Percentiles rank a stretch among this genome's conserved stretches.
Evolutionary conservation across 2,888 invertebrate genomes (phyloP).

Genomic region (Drosophila meridiana): DNA sequence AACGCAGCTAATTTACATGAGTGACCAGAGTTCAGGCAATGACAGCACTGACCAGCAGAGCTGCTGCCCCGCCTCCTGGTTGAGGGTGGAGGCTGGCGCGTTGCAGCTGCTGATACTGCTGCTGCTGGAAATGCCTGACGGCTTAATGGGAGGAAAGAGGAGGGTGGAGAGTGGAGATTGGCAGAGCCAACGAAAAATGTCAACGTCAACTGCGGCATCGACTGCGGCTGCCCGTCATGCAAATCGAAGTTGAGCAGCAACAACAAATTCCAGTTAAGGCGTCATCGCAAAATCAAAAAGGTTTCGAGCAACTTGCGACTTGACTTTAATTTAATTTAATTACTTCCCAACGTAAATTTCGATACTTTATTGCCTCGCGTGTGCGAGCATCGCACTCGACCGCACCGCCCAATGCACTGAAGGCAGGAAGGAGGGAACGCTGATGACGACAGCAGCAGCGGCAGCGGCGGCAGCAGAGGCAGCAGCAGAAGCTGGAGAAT

Average conservation of each 20-base stretch:
- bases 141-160: slow-evolving; percentile 1
- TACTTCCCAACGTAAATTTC: slow-evolving; percentile 58
- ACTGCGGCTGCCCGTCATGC: slow-evolving; percentile 52
- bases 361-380: slow-evolving; percentile 58
- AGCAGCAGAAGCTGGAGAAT: background rate
- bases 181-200: slow-evolving; percentile 37
- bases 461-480: background rate
- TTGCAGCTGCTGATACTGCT: background rate
- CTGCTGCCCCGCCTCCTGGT: background rate
- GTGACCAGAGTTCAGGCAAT: slow-evolving; percentile 55
- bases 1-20: slow-evolving; percentile 79
- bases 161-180: slow-evolving; percentile 8
- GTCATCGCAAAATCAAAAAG: slow-evolving; percentile 43
- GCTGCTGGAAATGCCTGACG: background rate
- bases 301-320: slow-evolving; percentile 64
- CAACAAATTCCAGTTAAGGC: slow-evolving; percentile 29
- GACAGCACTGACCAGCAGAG: slow-evolving; percentile 43
- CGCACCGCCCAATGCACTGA: slow-evolving; percentile 10
- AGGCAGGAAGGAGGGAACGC: slow-evolving; percentile 11
- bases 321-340: slow-evolving; percentile 74
- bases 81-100: background rate
- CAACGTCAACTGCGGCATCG: slow-evolving; percentile 47
- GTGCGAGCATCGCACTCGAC: slow-evolving; percentile 26
- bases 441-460: slow-evolving; percentile 1
- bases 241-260: slow-evolving; percentile 55